phyloP scores from a whole-genome alignment of 2,888 invertebrate species.

The Punctoribates punctum region DNA sequence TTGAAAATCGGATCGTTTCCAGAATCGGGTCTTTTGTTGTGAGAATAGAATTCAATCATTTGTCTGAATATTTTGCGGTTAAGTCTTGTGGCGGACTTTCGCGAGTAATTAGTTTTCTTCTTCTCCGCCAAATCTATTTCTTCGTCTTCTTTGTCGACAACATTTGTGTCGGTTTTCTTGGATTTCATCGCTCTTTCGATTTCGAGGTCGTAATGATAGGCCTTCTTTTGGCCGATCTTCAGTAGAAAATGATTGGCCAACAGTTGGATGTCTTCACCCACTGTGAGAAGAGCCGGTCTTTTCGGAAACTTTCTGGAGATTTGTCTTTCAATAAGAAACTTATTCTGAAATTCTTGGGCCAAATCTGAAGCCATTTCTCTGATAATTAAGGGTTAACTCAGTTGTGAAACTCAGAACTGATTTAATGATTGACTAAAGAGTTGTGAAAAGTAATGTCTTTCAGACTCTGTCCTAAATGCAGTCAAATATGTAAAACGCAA shows the following conservation, averaged over 20 bases:
- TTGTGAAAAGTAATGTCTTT: no score
- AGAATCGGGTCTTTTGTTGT: neutral
- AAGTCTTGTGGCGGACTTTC: neutral
- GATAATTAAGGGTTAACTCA: no score
- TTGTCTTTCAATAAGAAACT: no score
- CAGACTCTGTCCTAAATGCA: no score
- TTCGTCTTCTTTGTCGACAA: neutral
- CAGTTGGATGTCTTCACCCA: neutral
- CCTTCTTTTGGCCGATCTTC: constrained; percentile 1
- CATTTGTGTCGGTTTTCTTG: neutral
- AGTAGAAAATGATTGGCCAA: constrained; percentile 33
- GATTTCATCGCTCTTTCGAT: neutral
- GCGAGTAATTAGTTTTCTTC: neutral
- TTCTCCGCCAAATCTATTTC: neutral
- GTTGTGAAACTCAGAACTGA: no score
- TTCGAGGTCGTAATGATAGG: constrained; percentile 36
- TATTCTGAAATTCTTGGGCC: neutral
- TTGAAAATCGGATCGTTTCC: neutral
- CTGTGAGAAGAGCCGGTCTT: neutral
- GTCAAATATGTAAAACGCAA: no score
- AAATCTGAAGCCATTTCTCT: neutral
- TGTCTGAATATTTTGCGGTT: constrained; percentile 17
- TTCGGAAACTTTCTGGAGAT: neutral
- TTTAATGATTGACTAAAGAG: no score
- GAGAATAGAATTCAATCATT: constrained; percentile 5